Evolutionary conservation across 2,888 invertebrate species (phyloP), one percentile per base, ranked within the genome.

Genomic region (Eurois occulta): DNA sequence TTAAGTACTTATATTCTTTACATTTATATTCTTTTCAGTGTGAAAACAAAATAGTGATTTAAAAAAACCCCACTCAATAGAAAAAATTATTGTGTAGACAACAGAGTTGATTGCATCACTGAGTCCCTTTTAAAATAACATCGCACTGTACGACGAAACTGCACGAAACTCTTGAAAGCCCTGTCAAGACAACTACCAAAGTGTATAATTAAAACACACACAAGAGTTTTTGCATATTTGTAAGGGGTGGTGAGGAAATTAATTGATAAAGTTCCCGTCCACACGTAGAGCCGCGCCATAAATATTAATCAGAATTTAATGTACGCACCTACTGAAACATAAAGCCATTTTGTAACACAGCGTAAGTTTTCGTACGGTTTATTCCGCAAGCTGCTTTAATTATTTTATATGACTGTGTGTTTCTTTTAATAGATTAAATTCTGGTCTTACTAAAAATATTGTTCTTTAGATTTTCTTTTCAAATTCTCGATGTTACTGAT

Each of bases 221-320:
- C 76, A 77, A 86, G 86, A 87, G 85, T 91, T 91, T 91, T 91
- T 91, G 91, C 88, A 89, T 90, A 90, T 90, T 89, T 89, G 87
- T 87, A 83, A 80, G 78, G 73, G 83, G 74, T 82, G 87, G 82
- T 80, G 83, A 83, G 89, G 86, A 89, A 91, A 92, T 92, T 93
- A 93, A 93, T 93, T 92, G 91, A 91, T 87, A 92, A 93, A 93
- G 92, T 93, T 93, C 85, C 78, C 85, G 86, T 81, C 84, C 84
- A 87, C 90, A 87, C 89, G 87, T 85, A 83, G 79, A 78, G 80
- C 77, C 76, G 70, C 74, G 80, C 80, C 80, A 91, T 92, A 91
- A 92, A 92, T 92, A 92, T 92, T 92, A 91, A 92, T 91, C 85
- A 89, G 81, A 87, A 86, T 88, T 84, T 85, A 86, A 90, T 90